phyloP scores from a whole-genome alignment of 2,888 invertebrate species.

The Epistrophella euchroma region DNA sequence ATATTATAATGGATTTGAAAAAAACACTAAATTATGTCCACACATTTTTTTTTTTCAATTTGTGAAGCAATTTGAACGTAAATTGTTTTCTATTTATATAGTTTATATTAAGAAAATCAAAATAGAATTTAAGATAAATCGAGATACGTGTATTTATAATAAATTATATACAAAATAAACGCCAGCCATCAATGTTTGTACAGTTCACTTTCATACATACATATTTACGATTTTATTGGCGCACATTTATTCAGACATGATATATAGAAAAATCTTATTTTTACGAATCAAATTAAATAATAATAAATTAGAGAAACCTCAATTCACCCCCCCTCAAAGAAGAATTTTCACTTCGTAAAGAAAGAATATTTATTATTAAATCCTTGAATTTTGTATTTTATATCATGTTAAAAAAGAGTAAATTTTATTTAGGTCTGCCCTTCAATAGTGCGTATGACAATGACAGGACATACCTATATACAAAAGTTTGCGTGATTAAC shows the following conservation, averaged over 20 bases:
- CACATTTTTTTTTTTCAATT: background rate
- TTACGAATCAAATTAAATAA: background rate
- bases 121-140: background rate
- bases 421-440: constrained; percentile 20
- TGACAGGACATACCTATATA: constrained; percentile 4
- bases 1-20: background rate
- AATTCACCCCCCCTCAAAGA: background rate
- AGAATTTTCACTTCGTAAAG: background rate
- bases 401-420: constrained; percentile 13
- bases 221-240: background rate
- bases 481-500: constrained; percentile 19
- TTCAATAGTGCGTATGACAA: constrained; percentile 23
- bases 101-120: background rate
- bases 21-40: background rate
- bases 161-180: background rate
- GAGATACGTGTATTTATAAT: background rate
- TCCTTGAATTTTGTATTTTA: constrained; percentile 1
- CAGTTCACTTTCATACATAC: background rate
- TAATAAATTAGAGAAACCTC: background rate
- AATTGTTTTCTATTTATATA: background rate
- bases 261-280: background rate
- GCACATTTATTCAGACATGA: background rate
- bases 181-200: background rate
- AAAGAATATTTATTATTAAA: constrained; percentile 12
- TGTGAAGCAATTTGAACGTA: background rate